These are phyloP conservation scores for Cariama cristata DNA, from an alignment of 2,113 vertebrate species.

Conservation along the genomic window DNA sequence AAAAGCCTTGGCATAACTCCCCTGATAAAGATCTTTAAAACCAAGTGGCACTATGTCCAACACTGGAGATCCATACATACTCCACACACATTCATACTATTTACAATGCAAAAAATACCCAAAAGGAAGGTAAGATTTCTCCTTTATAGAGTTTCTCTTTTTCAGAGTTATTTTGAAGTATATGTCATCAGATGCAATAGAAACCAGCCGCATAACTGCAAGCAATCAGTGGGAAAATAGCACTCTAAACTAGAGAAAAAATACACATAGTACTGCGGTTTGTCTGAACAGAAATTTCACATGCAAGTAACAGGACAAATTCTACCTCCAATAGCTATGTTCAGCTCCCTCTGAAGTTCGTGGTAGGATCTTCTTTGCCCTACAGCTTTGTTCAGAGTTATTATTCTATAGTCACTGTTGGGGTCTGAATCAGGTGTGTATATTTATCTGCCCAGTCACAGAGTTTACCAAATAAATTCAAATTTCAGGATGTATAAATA, in stretches of 20 bases:
- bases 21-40: background rate
- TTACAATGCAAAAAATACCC: background rate
- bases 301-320: background rate
- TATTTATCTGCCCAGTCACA: background rate
- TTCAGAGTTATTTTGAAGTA: background rate
- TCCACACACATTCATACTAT: background rate
- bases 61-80: background rate
- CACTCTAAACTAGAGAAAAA: background rate
- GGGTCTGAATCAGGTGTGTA: background rate
- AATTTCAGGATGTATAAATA: background rate
- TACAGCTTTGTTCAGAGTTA: background rate
- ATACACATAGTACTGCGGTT: background rate
- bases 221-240: background rate
- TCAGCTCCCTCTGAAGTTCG: background rate
- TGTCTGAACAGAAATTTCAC: background rate
- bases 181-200: background rate
- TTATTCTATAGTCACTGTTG: background rate
- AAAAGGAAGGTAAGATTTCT: background rate
- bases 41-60: fast-evolving
- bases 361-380: background rate
- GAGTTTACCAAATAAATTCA: background rate
- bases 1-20: background rate
- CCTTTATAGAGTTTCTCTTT: background rate
- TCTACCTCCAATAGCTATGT: background rate
- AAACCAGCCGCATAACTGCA: background rate